Evolutionary conservation across 2,797 vertebrate genomes (phyloP).

Genomic region (Enteromius fasciolatus): DNA sequence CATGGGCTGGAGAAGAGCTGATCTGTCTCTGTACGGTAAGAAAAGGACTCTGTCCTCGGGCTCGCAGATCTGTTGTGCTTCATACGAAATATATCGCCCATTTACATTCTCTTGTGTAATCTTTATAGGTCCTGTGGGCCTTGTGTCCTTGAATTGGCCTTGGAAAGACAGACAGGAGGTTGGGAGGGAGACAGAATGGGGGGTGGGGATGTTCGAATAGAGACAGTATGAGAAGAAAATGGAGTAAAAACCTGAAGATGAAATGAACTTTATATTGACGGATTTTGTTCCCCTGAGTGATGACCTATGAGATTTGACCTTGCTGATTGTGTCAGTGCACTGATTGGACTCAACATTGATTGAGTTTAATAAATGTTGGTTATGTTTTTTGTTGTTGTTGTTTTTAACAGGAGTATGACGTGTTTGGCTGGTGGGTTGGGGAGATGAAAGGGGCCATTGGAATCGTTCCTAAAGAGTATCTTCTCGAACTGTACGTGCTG

Average conservation of each 20-base stretch:
- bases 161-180: slow-evolving; percentile 20
- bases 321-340: slow-evolving; percentile 31
- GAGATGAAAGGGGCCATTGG: slow-evolving; percentile 94
- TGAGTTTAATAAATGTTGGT: slow-evolving; percentile 28
- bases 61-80: slow-evolving; percentile 29
- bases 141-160: slow-evolving; percentile 48
- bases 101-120: slow-evolving; percentile 32
- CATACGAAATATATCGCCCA: slow-evolving; percentile 26
- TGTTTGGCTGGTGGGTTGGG: slow-evolving; percentile 98
- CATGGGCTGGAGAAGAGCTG: slow-evolving; percentile 32
- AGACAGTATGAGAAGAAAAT: slow-evolving; percentile 26
- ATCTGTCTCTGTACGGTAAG: slow-evolving; percentile 27
- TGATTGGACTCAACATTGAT: slow-evolving; percentile 9
- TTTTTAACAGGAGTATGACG: slow-evolving; percentile 87
- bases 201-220: not conserved
- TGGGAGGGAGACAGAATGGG: slow-evolving; percentile 6
- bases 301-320: slow-evolving; percentile 43
- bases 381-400: slow-evolving; percentile 64
- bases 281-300: slow-evolving; percentile 17
- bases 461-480: slow-evolving; percentile 95
- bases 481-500: slow-evolving; percentile 91
- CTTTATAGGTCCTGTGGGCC: slow-evolving; percentile 35
- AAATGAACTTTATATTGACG: slow-evolving; percentile 41
- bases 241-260: slow-evolving; percentile 20
- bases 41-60: not conserved